Evolutionary conservation across 2,113 vertebrate genomes (phyloP), one percentile per base, ranked within the genome.

Genomic region (Sinocyclocheilus maitianheensis): DNA sequence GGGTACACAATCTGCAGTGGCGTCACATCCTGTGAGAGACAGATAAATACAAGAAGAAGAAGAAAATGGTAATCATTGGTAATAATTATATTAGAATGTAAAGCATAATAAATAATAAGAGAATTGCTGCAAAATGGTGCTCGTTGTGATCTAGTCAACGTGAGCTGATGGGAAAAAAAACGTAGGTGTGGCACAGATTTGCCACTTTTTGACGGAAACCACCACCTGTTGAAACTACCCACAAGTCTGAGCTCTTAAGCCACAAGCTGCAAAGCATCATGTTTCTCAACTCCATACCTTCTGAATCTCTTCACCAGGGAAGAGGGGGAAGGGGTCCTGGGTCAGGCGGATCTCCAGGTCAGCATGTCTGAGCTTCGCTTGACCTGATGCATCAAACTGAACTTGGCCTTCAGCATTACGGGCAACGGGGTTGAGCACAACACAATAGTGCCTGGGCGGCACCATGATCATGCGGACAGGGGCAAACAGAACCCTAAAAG

Each of bases 301-400:
- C 77, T 94, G 88, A 6, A 95, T 84, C 74, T 93, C 87, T 85
- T 95, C 95, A 65, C 95, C 95, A 3, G 95, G 95, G 72, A 94
- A 96, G 55, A 96, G 91, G 0, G 94, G 95, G 83, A 95, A 96
- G 3, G 97, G 97, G 5, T 97, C 96, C 92, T 96, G 96, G 74
- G 94, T 90, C 85, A 97, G 94, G 0, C 96, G 95, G 92, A 98
- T 97, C 92, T 98, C 97, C 88, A 95, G 94, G 93, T 97, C 97
- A 0, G 96, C 97, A 0, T 97, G 97, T 0, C 95, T 92, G 3
- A 98, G 96, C 24, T 96, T 96, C 20, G 94, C 96, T 89, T 98
- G 97, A 3, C 97, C 97, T 0, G 93, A 88, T 1, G 79, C 90
- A 79, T 97, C 96, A 0, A 96, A 92, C n/a, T 93, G 92, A n/a